Conservation (phyloP, 1,140 invertebrate species). For the Dendroctonus valens region DNA sequence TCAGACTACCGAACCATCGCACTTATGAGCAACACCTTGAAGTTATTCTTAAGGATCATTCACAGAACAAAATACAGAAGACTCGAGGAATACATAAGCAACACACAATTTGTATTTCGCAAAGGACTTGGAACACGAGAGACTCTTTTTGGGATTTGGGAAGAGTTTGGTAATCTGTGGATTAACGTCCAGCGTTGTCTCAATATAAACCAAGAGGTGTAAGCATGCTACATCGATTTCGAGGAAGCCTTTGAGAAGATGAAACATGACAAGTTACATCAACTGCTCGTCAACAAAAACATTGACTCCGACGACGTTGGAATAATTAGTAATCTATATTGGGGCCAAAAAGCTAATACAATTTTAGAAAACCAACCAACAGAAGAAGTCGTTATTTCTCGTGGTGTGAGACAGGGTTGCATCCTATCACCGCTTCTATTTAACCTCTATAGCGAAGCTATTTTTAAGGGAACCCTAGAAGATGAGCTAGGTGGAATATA, state of each 20-base stretch:
- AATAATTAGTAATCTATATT: slow-evolving; percentile 2
- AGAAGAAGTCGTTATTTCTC: not conserved
- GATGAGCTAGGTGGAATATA: too few species aligned
- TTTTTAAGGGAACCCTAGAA: not conserved
- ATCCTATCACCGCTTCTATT: slow-evolving; percentile 2
- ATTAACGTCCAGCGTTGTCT: not conserved
- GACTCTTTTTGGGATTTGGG: not conserved
- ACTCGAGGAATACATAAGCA: not conserved
- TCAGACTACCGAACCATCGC: not conserved
- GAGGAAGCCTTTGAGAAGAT: too few species aligned
- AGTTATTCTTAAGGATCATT: too few species aligned
- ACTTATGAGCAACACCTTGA: not conserved
- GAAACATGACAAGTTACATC: too few species aligned
- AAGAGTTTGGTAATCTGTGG: too few species aligned
- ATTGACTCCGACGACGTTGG: not conserved
- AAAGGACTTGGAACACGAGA: not conserved
- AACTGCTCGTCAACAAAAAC: too few species aligned
- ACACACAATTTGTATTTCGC: not conserved
- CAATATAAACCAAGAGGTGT: too few species aligned
- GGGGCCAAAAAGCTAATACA: slow-evolving; percentile 3
- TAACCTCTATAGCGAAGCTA: not conserved
- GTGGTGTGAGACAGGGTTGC: not conserved
- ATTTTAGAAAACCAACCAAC: not conserved
- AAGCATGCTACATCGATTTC: too few species aligned
- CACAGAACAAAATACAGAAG: too few species aligned